phyloP scores from a whole-genome alignment of 2,113 vertebrate species.

The Bos taurus region DNA sequence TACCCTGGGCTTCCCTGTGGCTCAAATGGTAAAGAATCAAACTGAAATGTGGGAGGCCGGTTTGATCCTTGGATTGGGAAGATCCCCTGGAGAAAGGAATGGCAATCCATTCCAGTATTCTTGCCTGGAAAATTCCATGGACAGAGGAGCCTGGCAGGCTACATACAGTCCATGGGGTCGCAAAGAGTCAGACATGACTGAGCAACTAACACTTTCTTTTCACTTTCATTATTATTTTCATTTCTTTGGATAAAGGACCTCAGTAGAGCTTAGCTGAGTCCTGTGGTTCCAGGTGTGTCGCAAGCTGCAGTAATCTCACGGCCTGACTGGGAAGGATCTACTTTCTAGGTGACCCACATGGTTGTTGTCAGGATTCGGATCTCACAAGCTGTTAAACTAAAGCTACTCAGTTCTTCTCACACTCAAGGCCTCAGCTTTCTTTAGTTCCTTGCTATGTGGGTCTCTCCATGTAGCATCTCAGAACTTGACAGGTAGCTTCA shows the following conservation, averaged over 20 bases:
- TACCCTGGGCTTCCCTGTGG: not conserved
- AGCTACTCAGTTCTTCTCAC: not conserved
- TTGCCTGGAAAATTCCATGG: not conserved
- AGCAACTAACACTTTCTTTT: not conserved
- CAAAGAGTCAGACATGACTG: not conserved
- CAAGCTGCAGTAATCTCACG: not conserved
- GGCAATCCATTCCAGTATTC: not conserved
- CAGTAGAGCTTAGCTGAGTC: not conserved
- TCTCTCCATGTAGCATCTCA: not conserved
- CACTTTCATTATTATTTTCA: not conserved
- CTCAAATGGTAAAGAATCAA: not conserved
- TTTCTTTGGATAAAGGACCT: not conserved
- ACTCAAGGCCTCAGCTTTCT: not conserved
- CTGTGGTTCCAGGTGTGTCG: not conserved
- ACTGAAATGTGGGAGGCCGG: not conserved
- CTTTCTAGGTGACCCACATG: not conserved
- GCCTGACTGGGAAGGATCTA: not conserved
- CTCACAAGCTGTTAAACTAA: not conserved
- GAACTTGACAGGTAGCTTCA: not conserved
- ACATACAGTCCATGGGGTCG: not conserved
- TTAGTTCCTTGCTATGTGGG: not conserved
- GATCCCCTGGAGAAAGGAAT: not conserved
- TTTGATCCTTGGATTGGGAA: not conserved
- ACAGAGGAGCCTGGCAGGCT: not conserved
- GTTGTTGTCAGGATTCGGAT: not conserved